Conservation (phyloP, 2,888 invertebrate genomes). For the Perdita meconis region DNA sequence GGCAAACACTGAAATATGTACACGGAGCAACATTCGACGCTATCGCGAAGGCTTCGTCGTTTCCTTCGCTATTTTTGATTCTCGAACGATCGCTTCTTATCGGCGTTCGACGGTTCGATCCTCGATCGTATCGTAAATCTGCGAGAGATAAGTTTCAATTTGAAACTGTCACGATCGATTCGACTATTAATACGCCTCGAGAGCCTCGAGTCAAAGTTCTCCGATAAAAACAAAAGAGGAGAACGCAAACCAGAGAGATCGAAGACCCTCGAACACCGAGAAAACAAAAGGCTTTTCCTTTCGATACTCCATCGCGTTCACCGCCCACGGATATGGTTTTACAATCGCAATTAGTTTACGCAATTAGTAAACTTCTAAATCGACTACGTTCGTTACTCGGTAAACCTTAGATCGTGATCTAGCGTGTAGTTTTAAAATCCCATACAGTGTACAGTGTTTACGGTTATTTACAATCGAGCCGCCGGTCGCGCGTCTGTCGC, state of each 20-base stretch:
- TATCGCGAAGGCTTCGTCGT: not conserved
- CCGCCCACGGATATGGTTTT: slow-evolving; percentile 77
- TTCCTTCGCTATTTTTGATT: not conserved
- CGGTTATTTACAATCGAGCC: slow-evolving; percentile 69
- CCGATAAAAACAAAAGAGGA: too few species aligned
- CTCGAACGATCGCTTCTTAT: not conserved
- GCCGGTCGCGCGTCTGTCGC: slow-evolving; percentile 11
- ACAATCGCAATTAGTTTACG: slow-evolving; percentile 72
- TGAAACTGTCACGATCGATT: too few species aligned
- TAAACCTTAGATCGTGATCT: slow-evolving; percentile 70
- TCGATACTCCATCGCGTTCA: slow-evolving; percentile 63
- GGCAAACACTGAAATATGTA: slow-evolving; percentile 42
- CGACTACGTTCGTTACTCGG: slow-evolving; percentile 71
- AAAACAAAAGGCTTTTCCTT: too few species aligned
- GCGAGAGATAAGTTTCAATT: too few species aligned
- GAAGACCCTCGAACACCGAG: too few species aligned
- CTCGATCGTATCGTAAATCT: too few species aligned
- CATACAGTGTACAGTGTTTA: slow-evolving; percentile 62
- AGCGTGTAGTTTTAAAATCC: slow-evolving; percentile 69
- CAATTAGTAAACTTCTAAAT: slow-evolving; percentile 74
- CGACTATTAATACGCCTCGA: too few species aligned
- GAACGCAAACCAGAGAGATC: too few species aligned
- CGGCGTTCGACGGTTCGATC: not conserved
- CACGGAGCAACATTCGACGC: slow-evolving; percentile 29
- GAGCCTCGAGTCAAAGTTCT: too few species aligned